Evolutionary conservation across 2,797 vertebrate genomes (phyloP), one percentile per base, ranked within the genome.

Genomic region (Neoniphon sammara): DNA sequence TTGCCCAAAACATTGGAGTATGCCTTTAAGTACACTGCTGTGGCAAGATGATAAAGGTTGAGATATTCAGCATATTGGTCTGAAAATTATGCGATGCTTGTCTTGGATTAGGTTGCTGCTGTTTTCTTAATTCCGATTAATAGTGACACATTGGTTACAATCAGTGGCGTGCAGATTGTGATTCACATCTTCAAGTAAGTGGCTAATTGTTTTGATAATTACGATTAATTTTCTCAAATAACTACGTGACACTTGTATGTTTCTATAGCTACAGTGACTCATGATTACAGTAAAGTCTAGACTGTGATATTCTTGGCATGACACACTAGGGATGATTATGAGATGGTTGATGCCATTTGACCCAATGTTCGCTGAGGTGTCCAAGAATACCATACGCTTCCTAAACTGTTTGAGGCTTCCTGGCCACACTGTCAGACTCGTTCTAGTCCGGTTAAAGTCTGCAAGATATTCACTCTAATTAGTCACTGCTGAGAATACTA

Each of bases 361-460:
- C 56, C 72, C 61, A 59, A 47, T 57, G 54, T 58, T 68, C 55
- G 36, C 64, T 42, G 71, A 78, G 66, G 63, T 75, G 82, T 88
- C 57, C 75, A 84, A 85, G 83, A 90, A 90, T 81, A 79, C 39
- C 12, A 25, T 53, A 70, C 55, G 82, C 87, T 90, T 90, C 83
- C 83, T 78, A 30, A 85, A 55, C 74, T 78, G 77, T 89, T 87
- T 75, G 53, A 53, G 74, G 62, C 64, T 81, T 83, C 54, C 18
- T 3, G 77, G 72, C 56, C 15, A 50, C 86, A 74, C 76, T 77
- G 17, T 78, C 20, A 59, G 20, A 77, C 60, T 75, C n/a, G 59
- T 25, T 44, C 15, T 9, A 27, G 15, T 54, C 44, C 46, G 27
- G 20, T 61, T 82, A 21, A 73, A 49, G 17, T 61, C 25, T 10